Evolutionary conservation across 2,113 vertebrate genomes (phyloP).

Genomic region (Callithrix jacchus): DNA sequence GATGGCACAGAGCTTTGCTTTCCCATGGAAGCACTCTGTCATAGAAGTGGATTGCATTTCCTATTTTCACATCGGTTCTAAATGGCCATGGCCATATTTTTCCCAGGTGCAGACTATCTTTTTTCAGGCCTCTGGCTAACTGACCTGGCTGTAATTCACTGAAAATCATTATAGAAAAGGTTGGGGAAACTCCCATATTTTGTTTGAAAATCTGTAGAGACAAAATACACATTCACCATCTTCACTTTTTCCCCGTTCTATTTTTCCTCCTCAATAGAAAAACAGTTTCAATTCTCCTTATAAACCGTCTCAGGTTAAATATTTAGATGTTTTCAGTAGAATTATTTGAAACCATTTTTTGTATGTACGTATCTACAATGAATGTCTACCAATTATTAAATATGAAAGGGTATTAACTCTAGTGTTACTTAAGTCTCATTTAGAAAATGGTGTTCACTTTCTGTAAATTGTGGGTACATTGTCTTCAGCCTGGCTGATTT

Average conservation of each 20-base stretch:
- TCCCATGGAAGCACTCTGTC: background rate
- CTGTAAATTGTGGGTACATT: background rate
- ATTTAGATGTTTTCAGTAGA: constrained; percentile 28
- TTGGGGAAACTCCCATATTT: background rate
- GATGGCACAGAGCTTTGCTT: background rate
- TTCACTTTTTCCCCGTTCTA: background rate
- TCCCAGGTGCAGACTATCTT: background rate
- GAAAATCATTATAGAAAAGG: constrained; percentile 29
- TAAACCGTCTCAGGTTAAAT: constrained; percentile 30
- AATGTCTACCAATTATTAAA: constrained; percentile 14
- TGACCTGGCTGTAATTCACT: constrained; percentile 11
- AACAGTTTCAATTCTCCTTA: constrained; percentile 5
- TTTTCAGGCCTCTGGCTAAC: constrained; percentile 15
- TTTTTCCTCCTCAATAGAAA: background rate
- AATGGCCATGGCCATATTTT: constrained; percentile 17
- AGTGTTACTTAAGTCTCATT: constrained; percentile 24
- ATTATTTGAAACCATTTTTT: background rate
- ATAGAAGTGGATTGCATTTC: constrained; percentile 1
- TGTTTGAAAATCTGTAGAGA: constrained; percentile 41
- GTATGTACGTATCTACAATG: background rate
- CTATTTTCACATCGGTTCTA: constrained; percentile 49
- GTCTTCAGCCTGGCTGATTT: background rate
- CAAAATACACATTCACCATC: background rate
- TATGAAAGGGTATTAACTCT: background rate
- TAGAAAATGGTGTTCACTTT: constrained; percentile 42